Conservation (phyloP, 2,888 invertebrate genomes). For the Kuschelorhynchus macadamiae region DNA sequence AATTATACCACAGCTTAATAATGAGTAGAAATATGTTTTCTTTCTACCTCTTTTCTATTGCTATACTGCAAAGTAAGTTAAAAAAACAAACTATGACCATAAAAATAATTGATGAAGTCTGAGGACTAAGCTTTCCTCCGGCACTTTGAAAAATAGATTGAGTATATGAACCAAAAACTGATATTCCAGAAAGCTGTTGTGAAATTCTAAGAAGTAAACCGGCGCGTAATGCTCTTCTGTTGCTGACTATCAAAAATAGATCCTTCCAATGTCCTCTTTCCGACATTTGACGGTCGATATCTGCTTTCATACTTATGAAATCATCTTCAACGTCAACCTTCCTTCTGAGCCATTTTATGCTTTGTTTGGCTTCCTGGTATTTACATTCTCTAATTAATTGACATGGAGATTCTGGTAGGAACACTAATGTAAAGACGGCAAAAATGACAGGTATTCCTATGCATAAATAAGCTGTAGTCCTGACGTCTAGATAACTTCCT, state of each 20-base stretch:
- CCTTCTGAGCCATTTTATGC: constrained; percentile 56
- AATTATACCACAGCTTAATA: too few species aligned
- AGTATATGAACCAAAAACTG: constrained; percentile 58
- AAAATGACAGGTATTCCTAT: constrained; percentile 26
- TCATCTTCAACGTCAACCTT: constrained; percentile 57
- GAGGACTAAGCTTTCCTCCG: too few species aligned
- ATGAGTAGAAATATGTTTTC: too few species aligned
- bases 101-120: too few species aligned
- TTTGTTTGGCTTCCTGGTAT: constrained; percentile 54
- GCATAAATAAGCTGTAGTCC: constrained; percentile 30
- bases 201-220: constrained; percentile 58
- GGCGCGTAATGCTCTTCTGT: constrained; percentile 60
- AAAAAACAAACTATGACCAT: too few species aligned
- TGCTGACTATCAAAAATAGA: constrained; percentile 57
- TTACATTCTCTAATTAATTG: constrained; percentile 57
- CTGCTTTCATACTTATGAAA: constrained; percentile 54
- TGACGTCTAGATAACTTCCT: constrained; percentile 37
- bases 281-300: constrained; percentile 60
- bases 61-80: too few species aligned
- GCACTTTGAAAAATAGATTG: constrained; percentile 62
- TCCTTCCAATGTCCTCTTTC: constrained; percentile 62
- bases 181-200: constrained; percentile 62
- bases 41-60: too few species aligned
- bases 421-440: constrained; percentile 53
- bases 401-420: constrained; percentile 71